Evolutionary conservation across 64 coral and sea anemone species (phyloP).

Genomic region (Stichodactyla mertensii): DNA sequence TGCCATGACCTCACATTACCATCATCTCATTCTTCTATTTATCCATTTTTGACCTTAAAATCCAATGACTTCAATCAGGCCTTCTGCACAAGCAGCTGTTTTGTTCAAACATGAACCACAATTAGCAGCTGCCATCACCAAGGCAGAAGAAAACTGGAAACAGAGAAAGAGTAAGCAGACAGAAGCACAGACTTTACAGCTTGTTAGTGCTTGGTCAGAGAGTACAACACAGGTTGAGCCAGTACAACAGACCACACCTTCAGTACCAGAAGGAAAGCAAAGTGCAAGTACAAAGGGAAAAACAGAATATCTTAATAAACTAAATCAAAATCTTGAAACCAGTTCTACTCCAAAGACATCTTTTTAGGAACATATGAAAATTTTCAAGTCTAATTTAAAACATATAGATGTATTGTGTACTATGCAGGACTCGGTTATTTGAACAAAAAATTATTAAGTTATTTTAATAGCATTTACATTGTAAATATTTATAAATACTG

Average conservation of each 20-base stretch:
- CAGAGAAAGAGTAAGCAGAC: not conserved
- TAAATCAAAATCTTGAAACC: not conserved
- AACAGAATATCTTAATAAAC: not conserved
- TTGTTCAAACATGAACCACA: constrained; percentile 13
- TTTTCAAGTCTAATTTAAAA: not conserved
- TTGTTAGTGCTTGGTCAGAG: constrained; percentile 3
- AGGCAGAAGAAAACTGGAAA: not conserved
- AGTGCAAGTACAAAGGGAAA: not conserved
- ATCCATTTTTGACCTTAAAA: not conserved
- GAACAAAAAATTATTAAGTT: not conserved
- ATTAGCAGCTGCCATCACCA: not conserved
- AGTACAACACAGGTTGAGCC: not conserved
- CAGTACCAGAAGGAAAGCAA: not conserved
- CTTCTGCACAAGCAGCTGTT: constrained; percentile 12
- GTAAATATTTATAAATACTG: no score
- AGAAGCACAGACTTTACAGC: constrained; percentile 6
- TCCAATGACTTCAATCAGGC: not conserved
- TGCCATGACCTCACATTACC: not conserved
- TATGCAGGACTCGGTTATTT: no score
- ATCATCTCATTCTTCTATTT: not conserved
- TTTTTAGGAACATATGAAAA: not conserved
- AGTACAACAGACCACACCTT: not conserved
- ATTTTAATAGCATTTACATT: no score
- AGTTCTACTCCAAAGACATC: not conserved
- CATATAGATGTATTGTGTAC: no score